phyloP scores from a whole-genome alignment of 1,140 invertebrate species.

The Eupristina koningsbergeri region DNA sequence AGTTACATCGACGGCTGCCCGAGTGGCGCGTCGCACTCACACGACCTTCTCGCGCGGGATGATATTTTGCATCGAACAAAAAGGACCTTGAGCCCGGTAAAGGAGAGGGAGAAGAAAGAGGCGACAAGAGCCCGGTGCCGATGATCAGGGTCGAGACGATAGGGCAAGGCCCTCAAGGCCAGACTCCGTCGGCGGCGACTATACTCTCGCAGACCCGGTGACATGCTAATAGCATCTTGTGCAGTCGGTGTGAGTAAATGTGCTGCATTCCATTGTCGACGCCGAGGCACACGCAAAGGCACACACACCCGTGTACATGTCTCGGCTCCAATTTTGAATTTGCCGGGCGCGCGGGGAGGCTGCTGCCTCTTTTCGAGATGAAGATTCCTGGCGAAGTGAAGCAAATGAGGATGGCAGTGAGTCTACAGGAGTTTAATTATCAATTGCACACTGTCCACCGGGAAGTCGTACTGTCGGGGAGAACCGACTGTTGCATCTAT shows the following conservation, averaged over 20 bases:
- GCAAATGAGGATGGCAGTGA: background rate
- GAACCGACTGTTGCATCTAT: background rate
- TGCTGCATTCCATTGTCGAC: slow-evolving; percentile 21
- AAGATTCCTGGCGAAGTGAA: background rate
- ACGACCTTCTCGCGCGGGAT: slow-evolving; percentile 25
- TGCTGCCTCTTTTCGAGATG: background rate
- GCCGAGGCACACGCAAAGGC: too few species aligned
- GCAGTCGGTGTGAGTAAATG: background rate
- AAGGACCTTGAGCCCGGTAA: slow-evolving; percentile 53
- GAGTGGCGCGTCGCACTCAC: background rate
- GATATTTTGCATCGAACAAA: slow-evolving; percentile 56
- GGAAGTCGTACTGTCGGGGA: background rate
- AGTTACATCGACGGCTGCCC: background rate
- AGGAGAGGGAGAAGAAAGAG: background rate
- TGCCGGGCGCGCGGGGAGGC: background rate
- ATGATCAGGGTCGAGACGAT: slow-evolving; percentile 61
- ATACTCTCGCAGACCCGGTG: slow-evolving; percentile 35
- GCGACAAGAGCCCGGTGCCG: slow-evolving; percentile 7
- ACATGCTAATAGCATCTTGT: slow-evolving; percentile 46
- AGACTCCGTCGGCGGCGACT: slow-evolving; percentile 3
- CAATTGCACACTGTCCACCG: background rate
- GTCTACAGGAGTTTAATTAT: background rate
- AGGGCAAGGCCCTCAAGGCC: slow-evolving; percentile 63
- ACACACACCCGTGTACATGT: too few species aligned
- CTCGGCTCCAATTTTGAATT: background rate